Evolutionary conservation across 1,140 invertebrate species (phyloP).

Genomic region (Zaprionus vittiger): DNA sequence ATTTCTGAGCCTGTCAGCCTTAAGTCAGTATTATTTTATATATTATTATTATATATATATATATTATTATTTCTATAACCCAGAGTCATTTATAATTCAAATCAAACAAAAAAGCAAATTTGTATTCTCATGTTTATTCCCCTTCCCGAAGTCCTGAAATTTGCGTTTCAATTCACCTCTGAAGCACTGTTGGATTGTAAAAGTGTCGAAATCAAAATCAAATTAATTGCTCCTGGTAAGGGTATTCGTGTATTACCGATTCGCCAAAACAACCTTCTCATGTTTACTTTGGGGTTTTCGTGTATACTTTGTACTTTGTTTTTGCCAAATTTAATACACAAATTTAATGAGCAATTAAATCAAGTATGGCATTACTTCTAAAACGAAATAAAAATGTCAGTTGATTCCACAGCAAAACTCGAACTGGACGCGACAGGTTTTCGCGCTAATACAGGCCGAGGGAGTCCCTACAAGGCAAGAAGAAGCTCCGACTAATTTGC

Average conservation of each 20-base stretch:
- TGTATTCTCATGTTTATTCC: not conserved
- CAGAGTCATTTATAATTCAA: no score
- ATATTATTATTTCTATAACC: no score
- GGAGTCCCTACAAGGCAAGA: not conserved
- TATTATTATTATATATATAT: no score
- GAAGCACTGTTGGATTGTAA: not conserved
- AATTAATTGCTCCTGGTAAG: conserved; percentile 1
- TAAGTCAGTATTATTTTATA: no score
- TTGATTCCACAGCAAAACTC: not conserved
- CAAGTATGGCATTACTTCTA: conserved; percentile 24
- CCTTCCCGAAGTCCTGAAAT: not conserved
- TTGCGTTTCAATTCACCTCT: not conserved
- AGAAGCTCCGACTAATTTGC: not conserved
- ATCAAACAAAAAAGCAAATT: not conserved
- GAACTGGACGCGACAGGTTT: conserved; percentile 6
- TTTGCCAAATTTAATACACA: conserved; percentile 33
- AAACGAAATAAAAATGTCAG: conserved; percentile 19
- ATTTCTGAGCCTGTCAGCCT: not conserved
- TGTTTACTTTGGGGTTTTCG: conserved; percentile 16
- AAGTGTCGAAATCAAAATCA: not conserved
- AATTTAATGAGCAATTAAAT: conserved; percentile 65
- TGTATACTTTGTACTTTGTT: conserved; percentile 2
- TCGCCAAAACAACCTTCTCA: not conserved
- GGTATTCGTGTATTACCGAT: not conserved
- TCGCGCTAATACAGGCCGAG: not conserved